Conservation (phyloP, 1,140 invertebrate species). For the Drosophila dunni region DNA sequence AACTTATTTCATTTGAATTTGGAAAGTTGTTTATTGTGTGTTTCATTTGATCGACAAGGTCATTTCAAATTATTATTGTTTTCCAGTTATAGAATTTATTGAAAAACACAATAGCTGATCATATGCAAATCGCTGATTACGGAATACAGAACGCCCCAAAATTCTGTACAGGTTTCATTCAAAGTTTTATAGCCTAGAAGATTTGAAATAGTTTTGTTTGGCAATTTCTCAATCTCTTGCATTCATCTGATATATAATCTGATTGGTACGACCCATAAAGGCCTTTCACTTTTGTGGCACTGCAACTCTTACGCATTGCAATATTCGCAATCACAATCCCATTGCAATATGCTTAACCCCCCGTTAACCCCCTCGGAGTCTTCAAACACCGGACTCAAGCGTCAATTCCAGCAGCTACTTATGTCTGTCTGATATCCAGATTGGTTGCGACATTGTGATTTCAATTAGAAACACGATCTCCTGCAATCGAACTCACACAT, state of each 20-base stretch:
- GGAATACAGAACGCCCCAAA: background rate
- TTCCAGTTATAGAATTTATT: constrained; percentile 56
- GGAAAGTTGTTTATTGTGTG: constrained; percentile 53
- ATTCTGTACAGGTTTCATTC: constrained; percentile 66
- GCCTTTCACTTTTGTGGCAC: constrained; percentile 77
- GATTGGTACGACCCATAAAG: constrained; percentile 73
- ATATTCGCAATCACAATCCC: background rate
- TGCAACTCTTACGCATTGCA: constrained; percentile 63
- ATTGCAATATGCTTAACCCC: constrained; percentile 4
- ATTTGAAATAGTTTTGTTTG: constrained; percentile 57
- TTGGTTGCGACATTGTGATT: constrained; percentile 40
- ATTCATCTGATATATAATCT: constrained; percentile 72
- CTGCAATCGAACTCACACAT: constrained; percentile 18
- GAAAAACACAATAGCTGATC: constrained; percentile 55
- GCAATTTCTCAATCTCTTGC: constrained; percentile 67
- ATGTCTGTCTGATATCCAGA: constrained; percentile 32
- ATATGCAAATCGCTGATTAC: constrained; percentile 61
- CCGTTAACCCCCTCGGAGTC: background rate
- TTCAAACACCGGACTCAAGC: background rate
- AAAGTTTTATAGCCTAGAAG: constrained; percentile 30
- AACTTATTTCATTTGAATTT: constrained; percentile 29
- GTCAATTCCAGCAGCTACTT: constrained; percentile 47
- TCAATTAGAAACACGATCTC: constrained; percentile 53
- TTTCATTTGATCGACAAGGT: constrained; percentile 17
- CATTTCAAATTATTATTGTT: constrained; percentile 26